phyloP scores from a whole-genome alignment of 2,797 vertebrate species.

The Spinus pinus region DNA sequence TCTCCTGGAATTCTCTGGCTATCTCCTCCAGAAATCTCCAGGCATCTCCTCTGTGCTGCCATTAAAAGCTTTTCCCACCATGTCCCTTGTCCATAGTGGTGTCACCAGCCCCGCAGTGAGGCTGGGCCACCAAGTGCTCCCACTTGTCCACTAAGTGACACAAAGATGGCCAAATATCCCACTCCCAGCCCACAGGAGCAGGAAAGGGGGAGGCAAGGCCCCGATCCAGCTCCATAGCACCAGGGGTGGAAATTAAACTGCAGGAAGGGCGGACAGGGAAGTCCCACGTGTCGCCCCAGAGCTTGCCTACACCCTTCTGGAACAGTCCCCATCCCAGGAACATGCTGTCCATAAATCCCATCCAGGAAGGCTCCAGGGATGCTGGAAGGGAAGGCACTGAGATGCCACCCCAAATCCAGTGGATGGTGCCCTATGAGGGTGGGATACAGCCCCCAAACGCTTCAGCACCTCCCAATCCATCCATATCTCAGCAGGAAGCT shows the following conservation, averaged over 20 bases:
- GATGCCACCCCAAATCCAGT: neutral
- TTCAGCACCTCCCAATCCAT: neutral
- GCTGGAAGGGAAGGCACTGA: neutral
- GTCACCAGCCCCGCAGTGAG: neutral
- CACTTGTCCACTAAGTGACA: neutral
- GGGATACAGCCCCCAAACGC: neutral
- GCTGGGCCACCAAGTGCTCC: neutral
- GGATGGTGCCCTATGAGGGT: too few relatives aligned
- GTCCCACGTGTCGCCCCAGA: fast-evolving
- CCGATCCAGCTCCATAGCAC: neutral
- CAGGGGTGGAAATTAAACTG: neutral
- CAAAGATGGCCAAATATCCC: neutral
- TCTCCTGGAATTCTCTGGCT: neutral
- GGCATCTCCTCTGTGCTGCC: fast-evolving
- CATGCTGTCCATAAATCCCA: neutral
- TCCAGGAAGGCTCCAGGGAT: neutral
- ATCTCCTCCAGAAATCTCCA: neutral
- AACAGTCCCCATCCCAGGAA: neutral
- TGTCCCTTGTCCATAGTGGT: neutral
- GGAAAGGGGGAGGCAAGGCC: neutral
- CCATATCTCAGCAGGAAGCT: neutral
- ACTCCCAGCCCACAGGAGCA: neutral
- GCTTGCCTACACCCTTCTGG: neutral
- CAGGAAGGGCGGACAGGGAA: neutral
- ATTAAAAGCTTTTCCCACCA: neutral